Percentiles rank a stretch among this genome's conserved stretches.
phyloP scores from a whole-genome alignment of 23 tunicate species.

The Trididemnum nubilum region DNA sequence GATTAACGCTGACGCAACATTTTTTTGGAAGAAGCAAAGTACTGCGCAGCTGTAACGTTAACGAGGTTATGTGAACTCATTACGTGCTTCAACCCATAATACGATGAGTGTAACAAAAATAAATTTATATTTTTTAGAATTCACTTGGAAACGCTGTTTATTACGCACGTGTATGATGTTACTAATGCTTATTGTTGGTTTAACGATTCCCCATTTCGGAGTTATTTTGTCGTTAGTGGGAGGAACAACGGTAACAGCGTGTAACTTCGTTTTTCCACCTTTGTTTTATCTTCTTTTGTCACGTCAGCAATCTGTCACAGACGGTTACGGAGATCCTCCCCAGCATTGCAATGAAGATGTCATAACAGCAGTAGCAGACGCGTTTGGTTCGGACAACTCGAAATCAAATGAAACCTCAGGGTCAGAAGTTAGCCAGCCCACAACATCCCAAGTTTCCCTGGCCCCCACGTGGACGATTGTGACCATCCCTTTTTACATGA shows the following conservation, averaged over 20 bases:
- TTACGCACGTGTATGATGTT: conserved; percentile 47
- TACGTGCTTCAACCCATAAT: no score
- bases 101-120: no score
- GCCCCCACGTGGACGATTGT: conserved; percentile 31
- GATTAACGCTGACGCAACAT: no score
- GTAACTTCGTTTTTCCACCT: conserved; percentile 89
- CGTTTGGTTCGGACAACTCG: background rate
- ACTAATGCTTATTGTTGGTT: conserved; percentile 52
- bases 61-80: no score
- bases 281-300: conserved; percentile 75
- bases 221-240: conserved; percentile 84
- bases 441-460: background rate
- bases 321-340: conserved; percentile 49
- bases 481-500: conserved; percentile 46
- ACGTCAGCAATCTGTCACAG: conserved; percentile 37
- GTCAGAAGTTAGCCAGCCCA: background rate
- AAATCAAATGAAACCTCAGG: background rate
- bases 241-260: conserved; percentile 70
- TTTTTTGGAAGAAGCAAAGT: no score
- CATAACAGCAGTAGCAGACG: conserved; percentile 14
- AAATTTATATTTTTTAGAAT: conserved; percentile 53
- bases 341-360: background rate
- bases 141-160: conserved; percentile 53
- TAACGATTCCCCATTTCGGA: conserved; percentile 81
- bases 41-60: no score